Conservation (phyloP, 1,140 invertebrate genomes). For the Drosophila truncata region DNA sequence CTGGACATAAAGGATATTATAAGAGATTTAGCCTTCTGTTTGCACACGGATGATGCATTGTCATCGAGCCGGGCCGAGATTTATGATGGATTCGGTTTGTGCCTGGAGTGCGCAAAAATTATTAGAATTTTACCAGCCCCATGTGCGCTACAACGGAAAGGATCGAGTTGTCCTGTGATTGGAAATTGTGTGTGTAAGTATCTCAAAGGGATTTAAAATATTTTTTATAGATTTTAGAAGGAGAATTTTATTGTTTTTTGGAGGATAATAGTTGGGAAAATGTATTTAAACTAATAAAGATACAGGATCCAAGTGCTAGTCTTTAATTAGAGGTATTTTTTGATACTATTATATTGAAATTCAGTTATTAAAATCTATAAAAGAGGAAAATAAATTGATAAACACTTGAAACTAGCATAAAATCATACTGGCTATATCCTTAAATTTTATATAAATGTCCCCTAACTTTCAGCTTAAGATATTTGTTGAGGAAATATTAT, state of each 20-base stretch:
- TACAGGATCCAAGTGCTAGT: background rate
- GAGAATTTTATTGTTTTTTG: background rate
- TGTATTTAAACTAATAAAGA: background rate
- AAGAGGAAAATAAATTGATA: background rate
- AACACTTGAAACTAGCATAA: background rate
- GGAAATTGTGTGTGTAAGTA: background rate
- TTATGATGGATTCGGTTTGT: constrained; percentile 85
- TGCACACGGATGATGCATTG: constrained; percentile 85
- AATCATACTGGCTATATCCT: background rate
- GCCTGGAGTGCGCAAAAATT: constrained; percentile 82
- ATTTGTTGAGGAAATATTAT: background rate
- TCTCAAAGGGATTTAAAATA: background rate
- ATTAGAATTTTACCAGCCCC: constrained; percentile 71
- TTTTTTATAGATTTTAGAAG: background rate
- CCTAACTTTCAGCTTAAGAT: background rate
- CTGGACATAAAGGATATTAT: constrained; percentile 84
- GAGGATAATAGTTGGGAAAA: background rate
- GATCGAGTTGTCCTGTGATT: constrained; percentile 18
- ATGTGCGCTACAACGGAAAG: constrained; percentile 41
- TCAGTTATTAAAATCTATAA: no score
- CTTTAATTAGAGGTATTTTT: background rate
- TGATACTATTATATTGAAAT: background rate
- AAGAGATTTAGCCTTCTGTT: constrained; percentile 84
- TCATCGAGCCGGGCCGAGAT: constrained; percentile 84
- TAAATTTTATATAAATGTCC: no score